Conservation (phyloP, 2,797 vertebrate species). For the Paguma larvata region DNA sequence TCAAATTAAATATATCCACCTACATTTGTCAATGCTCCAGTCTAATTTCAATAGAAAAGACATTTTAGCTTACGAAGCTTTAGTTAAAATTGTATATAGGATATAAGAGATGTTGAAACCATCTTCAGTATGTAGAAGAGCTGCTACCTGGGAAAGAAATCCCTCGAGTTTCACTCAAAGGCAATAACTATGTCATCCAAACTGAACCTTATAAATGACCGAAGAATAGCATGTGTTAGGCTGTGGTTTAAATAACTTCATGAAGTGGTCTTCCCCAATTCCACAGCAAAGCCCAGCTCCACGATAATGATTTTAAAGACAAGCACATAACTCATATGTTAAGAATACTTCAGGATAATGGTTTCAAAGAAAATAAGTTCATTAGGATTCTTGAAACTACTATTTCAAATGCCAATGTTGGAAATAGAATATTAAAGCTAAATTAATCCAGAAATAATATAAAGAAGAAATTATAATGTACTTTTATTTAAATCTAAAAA, state of each 20-base stretch:
- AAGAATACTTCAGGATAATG: slow-evolving; percentile 9
- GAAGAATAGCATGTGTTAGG: not conserved
- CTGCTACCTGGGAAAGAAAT: slow-evolving; percentile 40
- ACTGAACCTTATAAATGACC: slow-evolving; percentile 47
- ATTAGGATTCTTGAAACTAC: slow-evolving; percentile 48
- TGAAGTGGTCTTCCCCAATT: not conserved
- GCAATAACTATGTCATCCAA: slow-evolving; percentile 21
- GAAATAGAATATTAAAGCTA: slow-evolving; percentile 50
- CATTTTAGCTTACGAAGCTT: slow-evolving; percentile 34
- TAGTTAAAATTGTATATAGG: not conserved
- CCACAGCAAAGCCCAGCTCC: not conserved
- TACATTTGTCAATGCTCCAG: not conserved
- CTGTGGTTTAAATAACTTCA: slow-evolving; percentile 51
- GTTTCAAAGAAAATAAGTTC: slow-evolving; percentile 52
- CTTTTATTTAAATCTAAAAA: slow-evolving; percentile 43
- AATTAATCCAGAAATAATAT: slow-evolving; percentile 57
- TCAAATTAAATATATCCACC: slow-evolving; percentile 18
- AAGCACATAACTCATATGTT: not conserved
- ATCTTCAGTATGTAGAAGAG: slow-evolving; percentile 36
- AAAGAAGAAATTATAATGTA: not conserved
- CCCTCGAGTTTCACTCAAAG: slow-evolving; percentile 57
- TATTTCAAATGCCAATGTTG: slow-evolving; percentile 55
- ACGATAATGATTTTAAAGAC: slow-evolving; percentile 40
- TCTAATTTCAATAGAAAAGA: slow-evolving; percentile 1
- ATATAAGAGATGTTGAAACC: slow-evolving; percentile 33